Conservation (phyloP, 2,888 invertebrate genomes). For the Leucophora obtusa region DNA sequence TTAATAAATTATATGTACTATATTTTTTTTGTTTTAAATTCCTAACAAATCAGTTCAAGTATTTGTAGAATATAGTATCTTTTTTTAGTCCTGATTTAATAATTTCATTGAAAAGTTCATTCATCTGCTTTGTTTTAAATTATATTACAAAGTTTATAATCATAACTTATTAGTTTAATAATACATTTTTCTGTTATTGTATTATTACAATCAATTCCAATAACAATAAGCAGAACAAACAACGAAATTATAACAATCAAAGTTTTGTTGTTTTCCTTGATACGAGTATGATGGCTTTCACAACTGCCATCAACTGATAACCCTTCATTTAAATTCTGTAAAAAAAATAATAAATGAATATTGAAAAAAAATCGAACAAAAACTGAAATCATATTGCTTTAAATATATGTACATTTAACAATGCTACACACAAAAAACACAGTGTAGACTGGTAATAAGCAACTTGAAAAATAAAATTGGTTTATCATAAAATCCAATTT, state of each 20-base stretch:
- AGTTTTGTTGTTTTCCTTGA: slow-evolving; percentile 29
- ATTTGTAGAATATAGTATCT: too few species aligned
- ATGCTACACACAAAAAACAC: background rate
- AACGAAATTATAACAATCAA: slow-evolving; percentile 52
- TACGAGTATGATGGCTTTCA: slow-evolving; percentile 33
- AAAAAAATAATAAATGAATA: slow-evolving; percentile 29
- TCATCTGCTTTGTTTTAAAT: slow-evolving; percentile 23
- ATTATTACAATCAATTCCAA: slow-evolving; percentile 33
- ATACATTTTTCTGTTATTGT: slow-evolving; percentile 15
- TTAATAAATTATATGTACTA: too few species aligned
- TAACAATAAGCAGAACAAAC: slow-evolving; percentile 11
- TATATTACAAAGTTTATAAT: slow-evolving; percentile 18
- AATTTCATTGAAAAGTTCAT: slow-evolving; percentile 36
- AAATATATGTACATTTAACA: background rate
- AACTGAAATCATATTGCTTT: slow-evolving; percentile 9
- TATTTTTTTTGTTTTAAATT: too few species aligned
- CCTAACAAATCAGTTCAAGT: too few species aligned
- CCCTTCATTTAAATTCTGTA: slow-evolving; percentile 48
- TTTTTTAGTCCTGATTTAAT: slow-evolving; percentile 2
- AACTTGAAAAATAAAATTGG: background rate
- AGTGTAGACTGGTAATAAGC: background rate
- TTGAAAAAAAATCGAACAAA: background rate
- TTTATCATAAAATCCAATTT: too few species aligned
- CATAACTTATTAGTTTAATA: slow-evolving; percentile 33
- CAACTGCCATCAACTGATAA: slow-evolving; percentile 50